Conservation (phyloP, 2,797 vertebrate genomes). For the Schizopygopsis malacanthus region DNA sequence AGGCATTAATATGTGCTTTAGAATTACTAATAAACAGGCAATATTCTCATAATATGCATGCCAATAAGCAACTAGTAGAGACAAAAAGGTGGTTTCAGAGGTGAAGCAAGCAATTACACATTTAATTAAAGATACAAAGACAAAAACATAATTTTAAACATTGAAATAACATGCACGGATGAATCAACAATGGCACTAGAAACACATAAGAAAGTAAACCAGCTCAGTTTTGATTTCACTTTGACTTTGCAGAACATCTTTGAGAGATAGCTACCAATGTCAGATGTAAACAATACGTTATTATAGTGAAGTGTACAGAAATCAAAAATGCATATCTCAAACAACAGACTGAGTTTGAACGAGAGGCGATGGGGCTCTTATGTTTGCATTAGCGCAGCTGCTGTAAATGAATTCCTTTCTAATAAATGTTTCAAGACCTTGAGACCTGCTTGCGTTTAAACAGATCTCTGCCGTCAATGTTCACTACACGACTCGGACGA, state of each 20-base stretch:
- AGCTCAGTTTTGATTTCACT: background rate
- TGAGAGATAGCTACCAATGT: background rate
- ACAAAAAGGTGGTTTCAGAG: background rate
- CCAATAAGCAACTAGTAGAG: background rate
- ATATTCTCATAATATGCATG: background rate
- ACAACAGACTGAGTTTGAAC: background rate
- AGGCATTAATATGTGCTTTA: background rate
- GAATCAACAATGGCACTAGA: background rate
- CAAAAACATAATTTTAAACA: background rate
- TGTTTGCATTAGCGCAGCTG: background rate
- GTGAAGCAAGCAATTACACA: background rate
- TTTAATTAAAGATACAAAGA: background rate
- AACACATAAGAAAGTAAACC: background rate
- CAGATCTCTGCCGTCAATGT: background rate
- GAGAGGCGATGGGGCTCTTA: background rate
- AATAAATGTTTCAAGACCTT: slow-evolving; percentile 34
- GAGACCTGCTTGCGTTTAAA: background rate
- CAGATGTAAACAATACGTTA: background rate
- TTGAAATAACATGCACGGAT: background rate
- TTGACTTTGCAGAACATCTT: background rate
- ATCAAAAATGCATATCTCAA: slow-evolving; percentile 14
- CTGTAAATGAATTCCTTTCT: background rate
- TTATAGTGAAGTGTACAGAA: background rate
- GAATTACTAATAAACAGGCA: background rate
- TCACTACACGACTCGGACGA: background rate